Conservation (phyloP, 2,888 invertebrate species). For the Tenthredo mesomela region DNA sequence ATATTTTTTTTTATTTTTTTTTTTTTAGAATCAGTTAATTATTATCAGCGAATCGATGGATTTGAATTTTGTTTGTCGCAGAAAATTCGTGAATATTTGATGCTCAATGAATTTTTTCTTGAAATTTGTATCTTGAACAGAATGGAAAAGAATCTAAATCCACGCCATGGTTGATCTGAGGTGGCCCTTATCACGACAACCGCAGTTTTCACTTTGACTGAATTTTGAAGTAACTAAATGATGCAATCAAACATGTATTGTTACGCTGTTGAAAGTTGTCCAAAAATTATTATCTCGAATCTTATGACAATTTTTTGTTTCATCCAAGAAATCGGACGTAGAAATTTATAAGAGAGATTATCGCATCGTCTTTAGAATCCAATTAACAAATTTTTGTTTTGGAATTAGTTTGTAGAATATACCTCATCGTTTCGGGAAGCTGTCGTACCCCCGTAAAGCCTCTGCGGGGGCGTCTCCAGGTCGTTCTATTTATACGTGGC, state of each 20-base stretch:
- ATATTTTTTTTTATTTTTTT: background rate
- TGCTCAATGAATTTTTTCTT: background rate
- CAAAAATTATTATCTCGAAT: background rate
- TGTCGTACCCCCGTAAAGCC: constrained; percentile 29
- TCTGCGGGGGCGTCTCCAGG: constrained; percentile 32
- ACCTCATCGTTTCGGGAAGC: constrained; percentile 18
- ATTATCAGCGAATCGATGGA: background rate
- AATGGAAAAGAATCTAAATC: background rate
- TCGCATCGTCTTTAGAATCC: background rate
- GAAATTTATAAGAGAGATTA: background rate
- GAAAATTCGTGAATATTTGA: background rate
- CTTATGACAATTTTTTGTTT: background rate
- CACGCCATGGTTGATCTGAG: background rate
- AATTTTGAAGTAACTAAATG: background rate
- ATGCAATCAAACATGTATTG: background rate
- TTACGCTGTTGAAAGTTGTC: background rate
- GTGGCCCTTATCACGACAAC: background rate
- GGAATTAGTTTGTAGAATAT: background rate
- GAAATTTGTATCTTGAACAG: background rate
- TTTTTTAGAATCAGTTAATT: background rate
- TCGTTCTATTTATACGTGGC: constrained; percentile 38
- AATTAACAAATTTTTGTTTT: background rate
- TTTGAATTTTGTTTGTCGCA: background rate
- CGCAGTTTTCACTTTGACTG: background rate
- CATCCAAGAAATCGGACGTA: background rate